Evolutionary conservation across 2,797 vertebrate species (phyloP).

Genomic region (Ctenosaura bakeri): DNA sequence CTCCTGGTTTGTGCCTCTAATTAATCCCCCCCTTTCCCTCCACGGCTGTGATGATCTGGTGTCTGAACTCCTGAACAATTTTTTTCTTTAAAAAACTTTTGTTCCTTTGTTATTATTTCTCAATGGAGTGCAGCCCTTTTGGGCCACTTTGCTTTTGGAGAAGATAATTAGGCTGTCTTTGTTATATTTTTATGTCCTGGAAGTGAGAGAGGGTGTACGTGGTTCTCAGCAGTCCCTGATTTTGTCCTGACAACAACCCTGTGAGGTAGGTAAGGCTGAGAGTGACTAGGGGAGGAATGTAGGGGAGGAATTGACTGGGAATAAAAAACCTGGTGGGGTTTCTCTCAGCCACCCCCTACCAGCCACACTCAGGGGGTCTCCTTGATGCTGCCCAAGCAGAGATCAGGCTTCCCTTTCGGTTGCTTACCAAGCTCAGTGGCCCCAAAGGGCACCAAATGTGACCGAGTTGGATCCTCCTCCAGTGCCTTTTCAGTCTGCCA

Average conservation of each 20-base stretch:
- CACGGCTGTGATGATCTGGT: not conserved
- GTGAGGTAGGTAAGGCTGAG: not conserved
- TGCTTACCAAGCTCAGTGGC: not conserved
- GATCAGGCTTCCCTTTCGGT: not conserved
- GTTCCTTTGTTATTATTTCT: not conserved
- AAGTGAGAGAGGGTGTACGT: not conserved
- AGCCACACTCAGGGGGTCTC: no score
- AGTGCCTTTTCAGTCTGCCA: no score
- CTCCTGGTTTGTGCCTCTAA: not conserved
- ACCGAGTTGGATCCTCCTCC: no score
- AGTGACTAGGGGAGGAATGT: not conserved
- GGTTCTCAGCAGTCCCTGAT: not conserved
- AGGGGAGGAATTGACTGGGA: no score
- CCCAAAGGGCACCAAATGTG: no score
- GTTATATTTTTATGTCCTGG: not conserved
- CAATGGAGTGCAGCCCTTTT: not conserved
- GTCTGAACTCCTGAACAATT: not conserved
- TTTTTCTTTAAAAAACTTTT: no score
- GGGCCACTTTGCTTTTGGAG: not conserved
- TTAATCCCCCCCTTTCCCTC: not conserved
- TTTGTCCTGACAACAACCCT: not conserved
- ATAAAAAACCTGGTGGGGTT: no score
- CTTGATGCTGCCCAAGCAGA: not conserved
- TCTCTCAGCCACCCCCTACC: no score
- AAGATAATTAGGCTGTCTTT: not conserved